Percentiles rank a stretch among this genome's conserved stretches.
phyloP scores from a whole-genome alignment of 2,888 invertebrate genomes.

The Dendrolimus houi region DNA sequence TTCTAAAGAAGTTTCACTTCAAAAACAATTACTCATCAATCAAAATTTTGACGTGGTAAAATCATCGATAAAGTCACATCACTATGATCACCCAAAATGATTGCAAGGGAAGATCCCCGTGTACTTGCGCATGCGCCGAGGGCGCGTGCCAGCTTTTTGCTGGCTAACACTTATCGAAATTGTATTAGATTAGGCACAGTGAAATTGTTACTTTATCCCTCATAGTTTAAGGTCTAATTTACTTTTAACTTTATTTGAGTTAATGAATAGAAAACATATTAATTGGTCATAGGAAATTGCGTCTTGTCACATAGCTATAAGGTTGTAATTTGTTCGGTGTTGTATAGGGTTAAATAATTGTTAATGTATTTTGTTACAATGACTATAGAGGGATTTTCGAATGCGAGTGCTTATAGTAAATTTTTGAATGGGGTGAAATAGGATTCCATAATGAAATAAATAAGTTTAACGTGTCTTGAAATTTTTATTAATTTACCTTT shows the following conservation, averaged over 20 bases:
- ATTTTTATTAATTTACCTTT: too few relatives aligned
- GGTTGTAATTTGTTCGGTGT: background rate
- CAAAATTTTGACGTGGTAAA: too few relatives aligned
- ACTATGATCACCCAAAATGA: conserved; percentile 47
- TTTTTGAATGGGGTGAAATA: conserved; percentile 47
- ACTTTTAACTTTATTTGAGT: background rate
- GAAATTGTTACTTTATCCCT: background rate
- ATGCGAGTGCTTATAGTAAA: conserved; percentile 32
- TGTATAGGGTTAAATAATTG: background rate
- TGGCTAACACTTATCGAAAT: conserved; percentile 47
- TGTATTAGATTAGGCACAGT: background rate
- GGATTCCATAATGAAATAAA: background rate
- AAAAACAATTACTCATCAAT: too few relatives aligned
- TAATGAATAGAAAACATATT: background rate
- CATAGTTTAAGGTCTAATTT: background rate
- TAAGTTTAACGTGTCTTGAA: background rate
- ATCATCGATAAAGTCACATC: conserved; percentile 15
- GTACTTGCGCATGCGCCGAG: conserved; percentile 51
- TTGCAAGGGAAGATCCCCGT: conserved; percentile 62
- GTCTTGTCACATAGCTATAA: background rate
- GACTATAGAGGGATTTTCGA: background rate
- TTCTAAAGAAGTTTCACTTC: too few relatives aligned
- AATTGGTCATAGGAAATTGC: background rate
- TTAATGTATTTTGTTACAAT: background rate
- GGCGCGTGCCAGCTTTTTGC: conserved; percentile 74